Percentiles rank a stretch among this genome's conserved stretches.
Evolutionary conservation across 1,140 invertebrate species (phyloP).

Genomic region (Caligus rogercresseyi): DNA sequence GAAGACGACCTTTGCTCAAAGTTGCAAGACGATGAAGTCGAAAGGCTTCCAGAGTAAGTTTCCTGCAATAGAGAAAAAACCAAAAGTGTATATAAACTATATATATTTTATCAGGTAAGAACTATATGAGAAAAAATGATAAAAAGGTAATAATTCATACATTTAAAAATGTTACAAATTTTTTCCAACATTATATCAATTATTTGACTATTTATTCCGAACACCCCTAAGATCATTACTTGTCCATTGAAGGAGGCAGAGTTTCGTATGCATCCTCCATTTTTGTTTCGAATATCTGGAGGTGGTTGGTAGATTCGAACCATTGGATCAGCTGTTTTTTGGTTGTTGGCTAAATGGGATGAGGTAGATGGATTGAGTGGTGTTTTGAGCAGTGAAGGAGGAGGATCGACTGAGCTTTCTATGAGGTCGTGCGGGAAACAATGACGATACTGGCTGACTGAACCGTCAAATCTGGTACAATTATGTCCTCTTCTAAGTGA

Average conservation of each 20-base stretch:
- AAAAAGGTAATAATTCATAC: too few species aligned
- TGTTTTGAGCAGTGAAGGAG: neutral
- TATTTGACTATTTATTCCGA: too few species aligned
- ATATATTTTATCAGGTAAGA: too few species aligned
- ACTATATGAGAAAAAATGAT: too few species aligned
- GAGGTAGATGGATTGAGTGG: too few species aligned
- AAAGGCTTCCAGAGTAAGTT: neutral
- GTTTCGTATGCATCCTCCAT: neutral
- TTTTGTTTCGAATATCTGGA: slow-evolving; percentile 3
- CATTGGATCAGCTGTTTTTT: neutral
- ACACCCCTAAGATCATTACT: too few species aligned
- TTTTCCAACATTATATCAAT: too few species aligned
- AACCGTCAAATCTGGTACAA: slow-evolving; percentile 10
- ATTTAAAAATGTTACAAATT: too few species aligned
- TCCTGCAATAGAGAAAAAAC: too few species aligned
- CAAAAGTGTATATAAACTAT: too few species aligned
- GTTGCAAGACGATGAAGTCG: neutral
- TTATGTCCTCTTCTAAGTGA: neutral
- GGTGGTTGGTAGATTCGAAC: slow-evolving; percentile 10
- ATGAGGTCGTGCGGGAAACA: slow-evolving; percentile 1
- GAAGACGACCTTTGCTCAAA: neutral
- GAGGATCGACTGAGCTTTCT: slow-evolving; percentile 12
- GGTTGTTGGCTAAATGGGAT: neutral
- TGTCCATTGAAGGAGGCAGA: neutral
- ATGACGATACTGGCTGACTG: neutral